Base-by-base conservation (phyloP, 1,140 invertebrate species). In the Drosophila kikkawai region DNA sequence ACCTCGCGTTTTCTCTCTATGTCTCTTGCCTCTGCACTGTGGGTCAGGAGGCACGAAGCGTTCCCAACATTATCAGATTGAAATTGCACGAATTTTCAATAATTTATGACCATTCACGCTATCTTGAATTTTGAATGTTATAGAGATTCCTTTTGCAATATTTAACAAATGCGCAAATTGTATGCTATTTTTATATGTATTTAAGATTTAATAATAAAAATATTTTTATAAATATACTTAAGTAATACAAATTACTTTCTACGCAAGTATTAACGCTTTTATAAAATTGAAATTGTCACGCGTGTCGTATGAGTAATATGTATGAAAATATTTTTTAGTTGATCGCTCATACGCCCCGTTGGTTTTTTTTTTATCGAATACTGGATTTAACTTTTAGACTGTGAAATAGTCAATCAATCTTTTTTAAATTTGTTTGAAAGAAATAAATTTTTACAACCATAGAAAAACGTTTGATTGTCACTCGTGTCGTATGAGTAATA, bases 21-120 rank as follows among this genome's bases (percentile, higher is more conserved):
- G 26, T 59, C 44, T 66, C 36, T 45, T 57, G 19, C n/a, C 59
- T 41, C 48, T 57, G 75, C 56, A 78, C 74, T 36, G 64, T 78
- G 74, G 75, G 69, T 42, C 67, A 60, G 55, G 67, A 32, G 37
- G 32, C 22, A 50, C 36, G 37, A 29, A 22, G 67, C 12, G 42
- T 37, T 37, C 13, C n/a, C n/a, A 68, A 29, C 48, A 45, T 70
- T 67, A 70, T 70, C 67, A 42, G 67, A 73, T 73, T 73, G 17
- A 37, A 58, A 60, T 42, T 73, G 19, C 29, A 70, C 45, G 53
- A 59, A 41, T 51, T 36, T 51, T 42, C 4, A 22, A 73, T 42
- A 73, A 73, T 73, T 70, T 73, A 73, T 71, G 53, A 59, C 29
- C 42, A 34, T 36, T 15, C 3, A 8, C 6, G 67, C 22, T 60